Conservation (phyloP, 2,113 vertebrate species). For the Melospiza georgiana region DNA sequence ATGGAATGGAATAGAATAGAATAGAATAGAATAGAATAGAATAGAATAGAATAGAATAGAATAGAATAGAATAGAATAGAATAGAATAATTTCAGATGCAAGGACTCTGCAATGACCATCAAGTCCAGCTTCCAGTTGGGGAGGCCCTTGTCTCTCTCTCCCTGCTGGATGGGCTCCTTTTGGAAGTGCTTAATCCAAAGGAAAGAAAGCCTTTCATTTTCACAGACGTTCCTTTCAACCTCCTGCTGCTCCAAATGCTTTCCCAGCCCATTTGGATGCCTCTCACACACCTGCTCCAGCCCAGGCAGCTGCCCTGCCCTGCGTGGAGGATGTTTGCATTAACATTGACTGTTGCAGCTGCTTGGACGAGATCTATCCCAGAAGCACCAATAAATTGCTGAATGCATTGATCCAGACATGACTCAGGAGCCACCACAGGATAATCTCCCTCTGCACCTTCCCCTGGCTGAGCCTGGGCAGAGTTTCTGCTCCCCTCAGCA, state of each 20-base stretch:
- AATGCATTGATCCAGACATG: not conserved
- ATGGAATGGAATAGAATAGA: not conserved
- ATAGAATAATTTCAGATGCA: not conserved
- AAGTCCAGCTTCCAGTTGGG: fast-evolving
- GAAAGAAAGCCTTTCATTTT: not conserved
- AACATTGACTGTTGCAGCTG: not conserved
- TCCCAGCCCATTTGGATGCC: not conserved
- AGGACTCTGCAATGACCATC: not conserved
- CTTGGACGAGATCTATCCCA: not conserved
- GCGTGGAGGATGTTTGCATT: not conserved
- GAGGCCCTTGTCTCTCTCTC: not conserved
- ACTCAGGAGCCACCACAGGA: constrained; percentile 43
- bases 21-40: not conserved
- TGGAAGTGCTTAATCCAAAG: not conserved
- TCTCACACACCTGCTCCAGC: not conserved
- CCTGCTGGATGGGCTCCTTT: not conserved
- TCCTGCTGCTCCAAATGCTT: constrained; percentile 9
- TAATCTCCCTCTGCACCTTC: constrained; percentile 20
- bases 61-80: not conserved
- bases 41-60: not conserved
- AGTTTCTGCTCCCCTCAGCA: constrained; percentile 45
- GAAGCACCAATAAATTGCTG: constrained; percentile 18
- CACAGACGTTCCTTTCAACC: not conserved
- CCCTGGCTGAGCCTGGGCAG: not conserved
- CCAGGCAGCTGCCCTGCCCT: not conserved